These are phyloP conservation scores for Agrochola lychnidis DNA, from an alignment of 2,888 invertebrate species.

Conservation along the genomic window DNA sequence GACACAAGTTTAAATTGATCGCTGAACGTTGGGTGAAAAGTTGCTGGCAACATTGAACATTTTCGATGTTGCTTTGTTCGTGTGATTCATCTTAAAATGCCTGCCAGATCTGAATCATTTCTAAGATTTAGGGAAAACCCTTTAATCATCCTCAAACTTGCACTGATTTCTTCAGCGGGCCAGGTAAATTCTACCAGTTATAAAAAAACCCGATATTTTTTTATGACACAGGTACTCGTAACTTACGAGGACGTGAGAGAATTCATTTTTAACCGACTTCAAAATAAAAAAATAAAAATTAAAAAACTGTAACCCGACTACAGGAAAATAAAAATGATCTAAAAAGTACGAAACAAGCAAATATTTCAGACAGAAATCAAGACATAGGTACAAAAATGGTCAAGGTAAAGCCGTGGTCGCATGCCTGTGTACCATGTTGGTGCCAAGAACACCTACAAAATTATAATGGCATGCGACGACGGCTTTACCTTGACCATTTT, in stretches of 20 bases:
- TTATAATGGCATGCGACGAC: no score
- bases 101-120: slow-evolving; percentile 12
- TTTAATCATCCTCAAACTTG: neutral
- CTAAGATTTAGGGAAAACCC: neutral
- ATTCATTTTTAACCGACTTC: neutral
- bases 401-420: no score
- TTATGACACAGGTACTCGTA: neutral
- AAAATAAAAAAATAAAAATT: no score
- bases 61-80: slow-evolving; percentile 3
- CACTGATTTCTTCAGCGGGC: neutral
- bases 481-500: no score
- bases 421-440: no score
- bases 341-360: no score
- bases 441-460: no score
- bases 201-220: neutral
- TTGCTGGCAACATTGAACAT: neutral
- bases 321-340: no score
- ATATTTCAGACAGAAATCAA: no score
- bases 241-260: neutral
- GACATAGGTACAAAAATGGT: no score
- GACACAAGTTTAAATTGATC: slow-evolving; percentile 41
- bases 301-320: no score
- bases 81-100: slow-evolving; percentile 26
- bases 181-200: neutral
- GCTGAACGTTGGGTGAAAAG: neutral